Conservation (phyloP, 2,888 invertebrate species). For the Machimus rusticus region DNA sequence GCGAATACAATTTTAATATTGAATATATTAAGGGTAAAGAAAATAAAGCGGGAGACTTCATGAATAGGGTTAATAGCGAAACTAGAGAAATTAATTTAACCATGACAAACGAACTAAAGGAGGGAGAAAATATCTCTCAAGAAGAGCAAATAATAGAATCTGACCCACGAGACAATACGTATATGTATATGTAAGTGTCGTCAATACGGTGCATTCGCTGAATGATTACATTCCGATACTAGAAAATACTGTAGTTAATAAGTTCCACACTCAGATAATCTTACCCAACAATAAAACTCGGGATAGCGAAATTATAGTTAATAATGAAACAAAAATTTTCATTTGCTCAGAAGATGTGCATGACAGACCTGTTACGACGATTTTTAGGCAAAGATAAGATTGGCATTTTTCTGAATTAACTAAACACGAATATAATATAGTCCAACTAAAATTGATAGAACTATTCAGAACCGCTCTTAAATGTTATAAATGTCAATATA, state of each 20-base stretch:
- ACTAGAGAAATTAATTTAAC: background rate
- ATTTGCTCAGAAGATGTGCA: background rate
- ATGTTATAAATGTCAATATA: background rate
- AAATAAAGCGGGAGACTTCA: background rate
- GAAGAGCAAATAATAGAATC: background rate
- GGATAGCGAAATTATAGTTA: background rate
- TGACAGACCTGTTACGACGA: background rate
- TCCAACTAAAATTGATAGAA: constrained; percentile 16
- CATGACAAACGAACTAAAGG: background rate
- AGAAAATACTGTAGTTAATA: background rate
- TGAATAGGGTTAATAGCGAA: background rate
- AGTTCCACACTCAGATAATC: background rate
- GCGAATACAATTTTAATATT: background rate
- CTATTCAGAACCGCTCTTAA: background rate
- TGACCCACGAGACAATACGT: background rate
- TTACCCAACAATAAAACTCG: background rate
- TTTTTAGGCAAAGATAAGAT: background rate
- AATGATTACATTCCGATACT: background rate
- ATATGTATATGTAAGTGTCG: background rate
- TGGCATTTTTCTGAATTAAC: background rate
- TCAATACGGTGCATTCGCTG: background rate
- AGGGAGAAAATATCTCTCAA: background rate
- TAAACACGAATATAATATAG: constrained; percentile 12
- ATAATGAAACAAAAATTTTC: background rate
- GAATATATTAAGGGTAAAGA: background rate